Conservation (phyloP, 2,797 vertebrate species). For the Cirrhinus molitorella region DNA sequence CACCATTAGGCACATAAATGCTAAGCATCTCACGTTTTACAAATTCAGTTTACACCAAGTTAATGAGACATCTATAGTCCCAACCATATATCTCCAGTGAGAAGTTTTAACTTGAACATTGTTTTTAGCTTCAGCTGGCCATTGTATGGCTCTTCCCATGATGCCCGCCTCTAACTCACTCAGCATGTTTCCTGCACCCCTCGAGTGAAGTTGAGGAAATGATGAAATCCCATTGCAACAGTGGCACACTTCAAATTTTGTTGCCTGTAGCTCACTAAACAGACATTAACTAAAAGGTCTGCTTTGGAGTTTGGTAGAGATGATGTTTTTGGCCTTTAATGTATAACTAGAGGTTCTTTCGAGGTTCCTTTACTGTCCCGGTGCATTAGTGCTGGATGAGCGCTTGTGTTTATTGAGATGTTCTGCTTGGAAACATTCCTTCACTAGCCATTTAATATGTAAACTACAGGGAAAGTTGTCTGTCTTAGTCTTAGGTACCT, state of each 20-base stretch:
- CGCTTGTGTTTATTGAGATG: slow-evolving; percentile 5
- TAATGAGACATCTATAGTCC: background rate
- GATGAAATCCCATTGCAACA: slow-evolving; percentile 43
- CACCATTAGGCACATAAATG: background rate
- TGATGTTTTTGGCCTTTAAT: slow-evolving; percentile 12
- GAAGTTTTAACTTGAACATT: background rate
- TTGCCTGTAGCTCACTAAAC: background rate
- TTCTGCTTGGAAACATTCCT: slow-evolving; percentile 10
- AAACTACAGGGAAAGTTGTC: background rate
- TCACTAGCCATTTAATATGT: slow-evolving; percentile 15
- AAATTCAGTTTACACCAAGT: background rate
- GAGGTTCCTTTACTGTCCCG: background rate
- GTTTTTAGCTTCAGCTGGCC: background rate
- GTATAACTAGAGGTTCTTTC: background rate
- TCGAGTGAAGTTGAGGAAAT: background rate
- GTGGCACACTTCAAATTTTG: background rate
- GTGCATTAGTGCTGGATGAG: background rate
- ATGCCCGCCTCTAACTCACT: slow-evolving; percentile 3
- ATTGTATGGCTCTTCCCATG: background rate
- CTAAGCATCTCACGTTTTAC: background rate
- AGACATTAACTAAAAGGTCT: background rate
- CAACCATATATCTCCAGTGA: background rate
- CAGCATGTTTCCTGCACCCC: slow-evolving; percentile 11
- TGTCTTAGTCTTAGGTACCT: background rate
- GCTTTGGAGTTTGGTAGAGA: background rate